These are phyloP conservation scores for Tetramorium parvispinum DNA, from an alignment of 1,140 invertebrate species.

Conservation along the genomic window DNA sequence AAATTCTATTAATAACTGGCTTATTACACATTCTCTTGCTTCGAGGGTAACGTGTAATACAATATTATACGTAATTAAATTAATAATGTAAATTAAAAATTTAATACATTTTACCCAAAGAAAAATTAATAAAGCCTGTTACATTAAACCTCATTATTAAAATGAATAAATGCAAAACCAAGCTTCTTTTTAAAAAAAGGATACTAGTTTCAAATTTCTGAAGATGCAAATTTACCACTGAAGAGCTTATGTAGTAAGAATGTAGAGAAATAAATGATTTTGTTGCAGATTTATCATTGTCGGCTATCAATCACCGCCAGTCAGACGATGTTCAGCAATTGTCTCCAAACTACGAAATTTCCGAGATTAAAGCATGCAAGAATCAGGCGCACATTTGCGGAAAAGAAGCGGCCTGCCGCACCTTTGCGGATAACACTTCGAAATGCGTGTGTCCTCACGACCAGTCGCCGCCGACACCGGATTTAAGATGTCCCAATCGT, in stretches of 20 bases:
- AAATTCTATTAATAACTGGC: neutral
- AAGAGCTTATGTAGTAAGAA: neutral
- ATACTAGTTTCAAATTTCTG: neutral
- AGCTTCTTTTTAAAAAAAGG: neutral
- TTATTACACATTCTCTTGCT: neutral
- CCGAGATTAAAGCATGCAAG: conserved; percentile 75
- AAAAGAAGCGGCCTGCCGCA: conserved; percentile 87
- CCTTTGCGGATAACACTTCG: conserved; percentile 85
- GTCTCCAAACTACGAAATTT: conserved; percentile 41
- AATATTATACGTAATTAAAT: neutral
- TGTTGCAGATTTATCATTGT: conserved; percentile 65
- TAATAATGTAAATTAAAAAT: no score
- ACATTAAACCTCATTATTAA: neutral
- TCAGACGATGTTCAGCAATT: conserved; percentile 66
- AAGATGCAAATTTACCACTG: neutral
- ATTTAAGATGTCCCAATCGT: conserved; percentile 88
- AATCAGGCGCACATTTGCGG: conserved; percentile 86
- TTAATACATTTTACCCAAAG: neutral
- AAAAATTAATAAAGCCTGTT: neutral
- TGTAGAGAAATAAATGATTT: neutral
- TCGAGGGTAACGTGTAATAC: neutral
- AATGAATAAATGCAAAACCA: neutral
- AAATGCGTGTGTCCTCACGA: conserved; percentile 90
- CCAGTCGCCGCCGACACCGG: conserved; percentile 86
- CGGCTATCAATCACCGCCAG: conserved; percentile 29